Conservation (phyloP, 2,797 vertebrate genomes). For the Triplophysa yarkandensis region DNA sequence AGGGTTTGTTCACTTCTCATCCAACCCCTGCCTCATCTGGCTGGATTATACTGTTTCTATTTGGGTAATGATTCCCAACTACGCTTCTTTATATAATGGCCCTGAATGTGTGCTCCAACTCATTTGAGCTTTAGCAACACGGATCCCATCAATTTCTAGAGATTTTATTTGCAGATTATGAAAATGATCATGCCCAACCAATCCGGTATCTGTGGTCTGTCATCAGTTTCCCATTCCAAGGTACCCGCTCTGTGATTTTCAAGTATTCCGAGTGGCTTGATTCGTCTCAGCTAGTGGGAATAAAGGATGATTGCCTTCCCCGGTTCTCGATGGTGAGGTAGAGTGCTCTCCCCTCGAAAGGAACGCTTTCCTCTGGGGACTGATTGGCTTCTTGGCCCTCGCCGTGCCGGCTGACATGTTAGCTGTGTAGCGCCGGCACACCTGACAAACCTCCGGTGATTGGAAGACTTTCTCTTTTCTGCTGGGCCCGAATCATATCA, state of each 20-base stretch:
- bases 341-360: slow-evolving; percentile 62
- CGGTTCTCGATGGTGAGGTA: slow-evolving; percentile 66
- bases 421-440: slow-evolving; percentile 69
- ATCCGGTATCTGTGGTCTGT: background rate
- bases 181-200: background rate
- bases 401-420: slow-evolving; percentile 67
- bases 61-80: slow-evolving; percentile 71
- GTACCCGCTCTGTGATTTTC: slow-evolving; percentile 58
- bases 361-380: slow-evolving; percentile 67
- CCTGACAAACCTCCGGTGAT: slow-evolving; percentile 72
- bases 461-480: slow-evolving; percentile 59
- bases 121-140: slow-evolving; percentile 44
- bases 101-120: slow-evolving; percentile 53
- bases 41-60: slow-evolving; percentile 68
- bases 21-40: slow-evolving; percentile 60
- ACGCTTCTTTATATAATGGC: slow-evolving; percentile 61
- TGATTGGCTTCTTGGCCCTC: slow-evolving; percentile 75
- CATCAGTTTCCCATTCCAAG: slow-evolving; percentile 1
- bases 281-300: slow-evolving; percentile 70
- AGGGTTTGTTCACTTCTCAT: slow-evolving; percentile 62
- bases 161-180: slow-evolving; percentile 8
- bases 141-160: background rate
- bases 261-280: slow-evolving; percentile 67
- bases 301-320: slow-evolving; percentile 75
- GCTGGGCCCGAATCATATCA: slow-evolving; percentile 35